A percentile compares a stretch with the other conserved stretches of the same genome.
These are phyloP conservation scores for Clanis bilineata DNA, from an alignment of 2,888 invertebrate species.

Conservation along the genomic window DNA sequence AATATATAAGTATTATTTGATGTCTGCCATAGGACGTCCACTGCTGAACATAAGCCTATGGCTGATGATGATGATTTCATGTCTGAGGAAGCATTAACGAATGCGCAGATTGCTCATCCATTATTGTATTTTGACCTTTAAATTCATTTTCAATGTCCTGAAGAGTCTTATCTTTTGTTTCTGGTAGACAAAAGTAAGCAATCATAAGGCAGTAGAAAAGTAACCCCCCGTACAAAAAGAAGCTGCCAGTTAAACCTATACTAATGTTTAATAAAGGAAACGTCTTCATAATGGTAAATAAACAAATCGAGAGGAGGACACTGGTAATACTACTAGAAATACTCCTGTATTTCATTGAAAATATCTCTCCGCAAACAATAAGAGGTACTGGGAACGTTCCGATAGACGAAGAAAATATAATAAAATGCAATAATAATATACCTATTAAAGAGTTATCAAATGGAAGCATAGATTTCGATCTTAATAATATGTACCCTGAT, in stretches of 20 bases:
- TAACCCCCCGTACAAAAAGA: slow-evolving; percentile 50
- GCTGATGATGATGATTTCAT: no score
- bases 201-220: slow-evolving; percentile 53
- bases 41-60: no score
- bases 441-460: slow-evolving; percentile 53
- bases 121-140: slow-evolving; percentile 46
- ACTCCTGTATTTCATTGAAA: slow-evolving; percentile 82
- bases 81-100: background rate
- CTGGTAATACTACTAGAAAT: slow-evolving; percentile 74
- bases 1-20: no score
- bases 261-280: slow-evolving; percentile 47
- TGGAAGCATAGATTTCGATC: slow-evolving; percentile 25
- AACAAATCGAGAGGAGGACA: slow-evolving; percentile 50
- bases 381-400: slow-evolving; percentile 85
- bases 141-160: no score
- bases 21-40: no score
- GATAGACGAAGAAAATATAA: slow-evolving; percentile 78
- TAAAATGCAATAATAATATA: slow-evolving; percentile 47
- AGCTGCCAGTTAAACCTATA: slow-evolving; percentile 53
- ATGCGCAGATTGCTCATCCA: slow-evolving; percentile 20
- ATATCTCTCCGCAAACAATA: slow-evolving; percentile 86
- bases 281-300: slow-evolving; percentile 57
- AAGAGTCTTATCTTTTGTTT: slow-evolving; percentile 61
- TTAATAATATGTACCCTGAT: slow-evolving; percentile 56
- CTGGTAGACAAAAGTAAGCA: slow-evolving; percentile 54